Evolutionary conservation across 2,113 vertebrate species (phyloP).

Genomic region (Chaetodon trifascialis): DNA sequence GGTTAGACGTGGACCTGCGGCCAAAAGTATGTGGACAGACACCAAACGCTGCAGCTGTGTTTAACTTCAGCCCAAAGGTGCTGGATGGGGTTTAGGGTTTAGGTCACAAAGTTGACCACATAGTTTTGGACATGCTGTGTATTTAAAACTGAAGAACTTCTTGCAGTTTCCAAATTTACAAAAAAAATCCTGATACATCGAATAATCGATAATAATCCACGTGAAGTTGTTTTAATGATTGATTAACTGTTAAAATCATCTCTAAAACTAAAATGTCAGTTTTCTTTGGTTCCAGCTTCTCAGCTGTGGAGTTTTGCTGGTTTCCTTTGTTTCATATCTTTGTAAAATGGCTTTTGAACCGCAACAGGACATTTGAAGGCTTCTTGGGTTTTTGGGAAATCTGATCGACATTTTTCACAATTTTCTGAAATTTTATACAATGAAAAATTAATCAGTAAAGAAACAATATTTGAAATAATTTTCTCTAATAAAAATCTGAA

Average conservation of each 20-base stretch:
- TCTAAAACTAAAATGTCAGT: background rate
- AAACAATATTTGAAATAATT: background rate
- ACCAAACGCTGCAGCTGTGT: background rate
- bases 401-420: background rate
- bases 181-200: too few species aligned
- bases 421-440: background rate
- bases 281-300: background rate
- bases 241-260: background rate
- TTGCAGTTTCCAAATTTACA: too few species aligned
- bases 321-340: too few species aligned
- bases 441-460: background rate
- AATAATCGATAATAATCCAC: too few species aligned
- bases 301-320: too few species aligned
- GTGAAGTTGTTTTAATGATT: background rate
- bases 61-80: background rate
- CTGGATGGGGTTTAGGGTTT: background rate
- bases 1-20: background rate
- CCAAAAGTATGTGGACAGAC: conserved; percentile 10
- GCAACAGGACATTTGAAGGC: background rate
- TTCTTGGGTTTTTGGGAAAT: too few species aligned
- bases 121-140: background rate
- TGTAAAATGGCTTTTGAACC: background rate
- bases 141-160: background rate
- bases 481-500: background rate
- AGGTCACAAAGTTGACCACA: background rate